These are phyloP conservation scores for Uria aalge DNA, from an alignment of 2,113 vertebrate species.

Conservation along the genomic window DNA sequence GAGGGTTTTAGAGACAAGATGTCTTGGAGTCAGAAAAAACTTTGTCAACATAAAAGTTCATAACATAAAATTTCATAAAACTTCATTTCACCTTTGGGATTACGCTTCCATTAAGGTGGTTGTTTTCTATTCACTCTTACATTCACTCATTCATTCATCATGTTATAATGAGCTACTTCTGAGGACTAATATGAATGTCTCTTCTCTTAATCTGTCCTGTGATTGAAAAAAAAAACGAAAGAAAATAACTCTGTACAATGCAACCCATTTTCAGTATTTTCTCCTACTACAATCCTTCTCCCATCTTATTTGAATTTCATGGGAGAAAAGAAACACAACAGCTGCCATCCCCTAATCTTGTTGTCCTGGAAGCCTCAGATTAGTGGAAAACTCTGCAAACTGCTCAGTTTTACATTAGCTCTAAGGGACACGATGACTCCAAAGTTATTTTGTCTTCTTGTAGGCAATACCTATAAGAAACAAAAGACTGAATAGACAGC, in stretches of 20 bases:
- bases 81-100: background rate
- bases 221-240: background rate
- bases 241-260: background rate
- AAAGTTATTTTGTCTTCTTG: background rate
- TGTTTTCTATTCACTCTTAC: background rate
- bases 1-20: background rate
- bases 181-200: background rate
- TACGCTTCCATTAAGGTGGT: background rate
- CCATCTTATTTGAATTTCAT: slow-evolving; percentile 1
- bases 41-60: background rate
- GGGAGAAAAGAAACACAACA: background rate
- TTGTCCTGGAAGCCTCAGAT: background rate
- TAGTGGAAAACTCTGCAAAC: background rate
- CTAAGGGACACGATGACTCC: background rate
- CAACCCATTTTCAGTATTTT: background rate
- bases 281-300: background rate
- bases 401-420: background rate
- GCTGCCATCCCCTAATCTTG: background rate
- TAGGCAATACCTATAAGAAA: background rate
- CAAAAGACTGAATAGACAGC: background rate
- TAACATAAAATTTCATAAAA: background rate
- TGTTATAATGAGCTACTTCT: background rate
- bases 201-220: background rate
- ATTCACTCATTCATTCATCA: background rate
- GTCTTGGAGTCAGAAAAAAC: background rate